Evolutionary conservation across 1,140 invertebrate species (phyloP).

Genomic region (Homarus americanus): DNA sequence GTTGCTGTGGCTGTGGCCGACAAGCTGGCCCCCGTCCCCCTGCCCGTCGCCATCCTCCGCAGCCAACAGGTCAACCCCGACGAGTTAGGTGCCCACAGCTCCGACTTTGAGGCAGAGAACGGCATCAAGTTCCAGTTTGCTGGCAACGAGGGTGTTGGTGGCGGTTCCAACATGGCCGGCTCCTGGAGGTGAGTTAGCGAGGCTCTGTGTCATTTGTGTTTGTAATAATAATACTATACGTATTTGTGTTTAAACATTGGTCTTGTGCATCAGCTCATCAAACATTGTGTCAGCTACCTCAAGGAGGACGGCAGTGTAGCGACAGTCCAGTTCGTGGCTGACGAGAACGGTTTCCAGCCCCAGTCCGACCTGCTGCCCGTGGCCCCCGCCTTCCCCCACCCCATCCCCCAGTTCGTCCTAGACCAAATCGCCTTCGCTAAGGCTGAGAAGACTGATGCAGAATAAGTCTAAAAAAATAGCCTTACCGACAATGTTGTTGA

Average conservation of each 20-base stretch:
- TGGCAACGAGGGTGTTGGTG: conserved; percentile 16
- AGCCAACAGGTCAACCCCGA: conserved; percentile 54
- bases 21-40: neutral
- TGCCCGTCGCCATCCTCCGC: conserved; percentile 34
- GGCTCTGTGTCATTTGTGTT: no score
- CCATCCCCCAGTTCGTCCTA: conserved; percentile 47
- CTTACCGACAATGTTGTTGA: no score
- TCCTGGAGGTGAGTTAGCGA: no score
- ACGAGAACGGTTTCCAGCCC: conserved; percentile 24
- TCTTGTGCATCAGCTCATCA: no score
- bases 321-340: neutral
- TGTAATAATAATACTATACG: no score
- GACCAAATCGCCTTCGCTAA: conserved; percentile 38
- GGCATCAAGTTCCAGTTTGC: conserved; percentile 47
- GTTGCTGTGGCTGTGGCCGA: conserved; percentile 23
- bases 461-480: no score
- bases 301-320: neutral
- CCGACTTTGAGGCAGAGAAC: conserved; percentile 59
- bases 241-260: no score
- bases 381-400: conserved; percentile 7
- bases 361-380: conserved; percentile 29
- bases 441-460: neutral
- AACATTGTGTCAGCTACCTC: conserved; percentile 3
- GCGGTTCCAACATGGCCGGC: conserved; percentile 51
- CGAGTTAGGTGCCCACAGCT: conserved; percentile 50